Evolutionary conservation across 2,113 vertebrate species (phyloP), one percentile per base, ranked within the genome.

Genomic region (Chiloscyllium plagiosum): DNA sequence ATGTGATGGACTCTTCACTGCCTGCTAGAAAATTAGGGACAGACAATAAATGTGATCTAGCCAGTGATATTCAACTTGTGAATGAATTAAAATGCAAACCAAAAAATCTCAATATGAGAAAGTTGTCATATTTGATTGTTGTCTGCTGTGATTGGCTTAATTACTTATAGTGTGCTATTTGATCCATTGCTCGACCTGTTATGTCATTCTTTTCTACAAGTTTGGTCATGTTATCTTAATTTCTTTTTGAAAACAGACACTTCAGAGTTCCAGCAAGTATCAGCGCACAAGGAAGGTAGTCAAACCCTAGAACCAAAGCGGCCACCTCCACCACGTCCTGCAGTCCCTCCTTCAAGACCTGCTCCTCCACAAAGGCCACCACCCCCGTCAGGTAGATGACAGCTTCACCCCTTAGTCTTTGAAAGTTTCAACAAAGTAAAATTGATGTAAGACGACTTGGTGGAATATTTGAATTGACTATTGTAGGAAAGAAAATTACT

Each of bases 281-380:
- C 97, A 70, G 98, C 98, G 83, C 98, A 98, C 95, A 98, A 97
- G 50, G 98, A 98, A 0, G 86, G 97, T 66, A 83, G 97, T 68
- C 97, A 97, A 96, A 95, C 83, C 66, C 69, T 98, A 72, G 99
- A 99, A 96, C 98, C 99, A 5, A 99, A 98, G 96, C 98, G 99
- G 0, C 98, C 98, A 0, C 99, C 99, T 0, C 99, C 99, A 0
- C 99, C 99, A 96, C 98, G 99, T 0, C 99, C 99, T 0, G 96
- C 98, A 0, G 98, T 98, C 19, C 99, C 99, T 33, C 99, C 99
- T 3, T 97, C 98, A 0, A 98, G 99, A 42, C 99, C 99, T 0
- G 97, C 98, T 26, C 99, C 99, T 4, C 99, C 99, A 0, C 99
- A 99, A 95, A 98, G 99, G 37, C 99, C 99, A 0, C 99, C 99